These are phyloP conservation scores for Latrodectus hesperus DNA, from an alignment of 2,888 invertebrate species.

Conservation along the genomic window DNA sequence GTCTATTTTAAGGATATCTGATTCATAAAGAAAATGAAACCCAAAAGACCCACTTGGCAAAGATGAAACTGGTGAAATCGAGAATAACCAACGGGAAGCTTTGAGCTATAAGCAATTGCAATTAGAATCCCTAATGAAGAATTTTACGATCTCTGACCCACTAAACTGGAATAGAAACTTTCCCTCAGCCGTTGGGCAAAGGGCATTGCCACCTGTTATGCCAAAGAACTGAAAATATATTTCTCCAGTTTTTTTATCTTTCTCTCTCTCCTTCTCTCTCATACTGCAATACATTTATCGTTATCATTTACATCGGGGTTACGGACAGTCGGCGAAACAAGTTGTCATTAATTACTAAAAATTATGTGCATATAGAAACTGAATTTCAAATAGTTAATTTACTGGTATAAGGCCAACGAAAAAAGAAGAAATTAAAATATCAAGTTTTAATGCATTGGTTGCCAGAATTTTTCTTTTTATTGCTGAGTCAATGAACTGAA, in stretches of 20 bases:
- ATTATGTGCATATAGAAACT: background rate
- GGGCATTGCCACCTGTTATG: slow-evolving; percentile 43
- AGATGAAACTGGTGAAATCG: background rate
- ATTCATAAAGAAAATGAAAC: background rate
- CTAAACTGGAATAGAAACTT: slow-evolving; percentile 52
- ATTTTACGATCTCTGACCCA: slow-evolving; percentile 59
- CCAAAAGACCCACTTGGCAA: background rate
- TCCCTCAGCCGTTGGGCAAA: slow-evolving; percentile 45
- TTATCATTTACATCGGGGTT: background rate
- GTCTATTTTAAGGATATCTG: background rate
- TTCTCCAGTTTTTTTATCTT: background rate
- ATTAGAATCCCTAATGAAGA: slow-evolving; percentile 67
- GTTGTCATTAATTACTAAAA: too few relatives aligned
- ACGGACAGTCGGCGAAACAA: background rate
- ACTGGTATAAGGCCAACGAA: too few relatives aligned
- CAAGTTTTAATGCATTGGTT: too few relatives aligned
- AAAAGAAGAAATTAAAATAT: too few relatives aligned
- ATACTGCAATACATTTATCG: background rate
- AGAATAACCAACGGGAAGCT: slow-evolving; percentile 35
- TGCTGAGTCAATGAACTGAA: too few relatives aligned
- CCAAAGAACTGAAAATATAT: background rate
- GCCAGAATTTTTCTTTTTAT: too few relatives aligned
- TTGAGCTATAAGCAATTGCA: slow-evolving; percentile 11
- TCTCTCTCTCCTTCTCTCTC: background rate
- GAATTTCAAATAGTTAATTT: background rate